Evolutionary conservation across 2,888 invertebrate genomes (phyloP), one percentile per base, ranked within the genome.

Genomic region (Dolichopus griseipennis): DNA sequence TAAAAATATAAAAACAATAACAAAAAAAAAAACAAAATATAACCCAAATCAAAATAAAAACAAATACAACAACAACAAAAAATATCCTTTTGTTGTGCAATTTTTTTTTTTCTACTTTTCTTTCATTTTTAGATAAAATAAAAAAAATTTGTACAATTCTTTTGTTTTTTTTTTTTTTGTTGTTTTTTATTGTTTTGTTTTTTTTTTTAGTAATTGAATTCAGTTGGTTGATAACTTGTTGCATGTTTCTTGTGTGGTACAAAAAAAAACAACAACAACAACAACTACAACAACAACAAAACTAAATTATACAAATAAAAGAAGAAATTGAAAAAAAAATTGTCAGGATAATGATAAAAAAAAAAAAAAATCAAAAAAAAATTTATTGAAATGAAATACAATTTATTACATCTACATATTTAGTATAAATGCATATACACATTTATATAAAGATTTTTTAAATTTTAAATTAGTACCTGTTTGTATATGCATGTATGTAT

Each of bases 211-310:
- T 52, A 52, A 52, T 52, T 52, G 52, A 52, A 52, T 52, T 52
- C 52, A 52, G 52, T 52, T 52, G 52, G 52, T 52, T 52, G 52
- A 52, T 52, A 52, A 52, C 52, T 52, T 52, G 52, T 52, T 52
- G 52, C 52, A 52, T 52, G 52, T 52, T 52, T 52, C 52, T 52
- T 52, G 52, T 52, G 52, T 52, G 52, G 52, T 52, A 52, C 6
- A 5, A 52, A 52, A 15, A 52, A 18, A 15, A 52, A 52, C 1
- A 52, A 18, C 9, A 52, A 43, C 6, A 12, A 52, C 9, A 52
- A 52, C 9, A 52, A 12, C 2, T 52, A 52, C 9, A 18, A 52
- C 6, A 12, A 52, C 2, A 52, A n/a, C 12, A 15, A 52, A n/a
- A 52, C 15, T 52, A 37, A 37, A 37, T 37, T 52, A 15, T 4